Base-by-base conservation (phyloP, 2,888 invertebrate species). In the Drosophila borborema region DNA sequence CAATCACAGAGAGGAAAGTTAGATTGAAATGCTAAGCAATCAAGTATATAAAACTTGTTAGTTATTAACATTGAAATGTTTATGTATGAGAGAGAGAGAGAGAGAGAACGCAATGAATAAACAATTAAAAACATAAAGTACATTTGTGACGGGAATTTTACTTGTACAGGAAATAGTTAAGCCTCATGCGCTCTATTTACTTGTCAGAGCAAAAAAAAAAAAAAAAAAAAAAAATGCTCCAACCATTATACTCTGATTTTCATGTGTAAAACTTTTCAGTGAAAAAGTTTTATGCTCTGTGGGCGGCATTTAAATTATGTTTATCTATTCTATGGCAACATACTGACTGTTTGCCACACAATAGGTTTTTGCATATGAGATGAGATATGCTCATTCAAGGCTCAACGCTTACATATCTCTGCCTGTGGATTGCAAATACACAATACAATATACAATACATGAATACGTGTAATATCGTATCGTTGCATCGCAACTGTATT, bases 1-100 rank as follows among this genome's bases (percentile, higher is more conserved):
- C 38, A 60, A 48, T 60, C 38, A n/a, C 16, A 46, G 48, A 18
- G 14, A 31, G 10, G 8, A 20, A n/a, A 62, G 45, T 46, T 63
- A 1, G 16, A 54, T 36, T 38, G 54, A 38, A 40, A 40, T 8
- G n/a, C 23, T 10, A 23, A 10, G 23, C 28, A 23, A n/a, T 16
- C 8, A 8, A 40, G 23, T 16, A 16, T 23, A 34, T 1, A 12
- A 2, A 54, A 40, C 1, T n/a, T n/a, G 14, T 16, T 6, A 8
- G 9, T 23, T 40, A 54, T 14, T 14, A 51, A 36, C 14, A 34
- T 16, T 12, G 10, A 49, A 49, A 31, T n/a, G n/a, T 1, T 49
- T 16, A 48, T 48, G 1, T 28, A 48, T 14, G 8, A 28, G 10
- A 10, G 23, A n/a, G 40, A 20, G 20, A 4, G 4, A 31, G 14